Conservation (phyloP, 1,140 invertebrate species). For the Onthophagus taurus region DNA sequence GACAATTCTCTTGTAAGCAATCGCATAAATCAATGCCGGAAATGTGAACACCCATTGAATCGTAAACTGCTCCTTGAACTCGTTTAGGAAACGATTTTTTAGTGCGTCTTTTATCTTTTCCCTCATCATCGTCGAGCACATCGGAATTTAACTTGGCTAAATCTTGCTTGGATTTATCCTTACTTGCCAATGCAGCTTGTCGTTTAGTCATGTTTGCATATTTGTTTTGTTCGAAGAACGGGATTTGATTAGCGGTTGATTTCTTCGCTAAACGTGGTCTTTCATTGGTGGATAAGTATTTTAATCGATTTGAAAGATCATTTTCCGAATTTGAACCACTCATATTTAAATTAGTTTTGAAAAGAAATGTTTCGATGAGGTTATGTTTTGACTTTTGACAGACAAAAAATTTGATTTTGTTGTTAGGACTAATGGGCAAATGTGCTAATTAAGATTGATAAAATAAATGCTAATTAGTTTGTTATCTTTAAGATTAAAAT, state of each 20-base stretch:
- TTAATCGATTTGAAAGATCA: slow-evolving; percentile 1
- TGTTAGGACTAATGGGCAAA: too few relatives aligned
- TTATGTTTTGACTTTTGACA: too few relatives aligned
- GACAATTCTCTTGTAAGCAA: slow-evolving; percentile 58
- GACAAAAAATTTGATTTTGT: too few relatives aligned
- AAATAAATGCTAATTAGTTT: too few relatives aligned
- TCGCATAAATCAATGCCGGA: slow-evolving; percentile 66
- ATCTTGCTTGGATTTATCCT: slow-evolving; percentile 6
- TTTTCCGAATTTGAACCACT: not conserved
- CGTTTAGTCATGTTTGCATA: slow-evolving; percentile 5
- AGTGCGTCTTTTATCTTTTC: slow-evolving; percentile 30
- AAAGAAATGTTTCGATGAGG: too few relatives aligned
- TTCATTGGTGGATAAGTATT: not conserved
- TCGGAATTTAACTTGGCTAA: slow-evolving; percentile 15
- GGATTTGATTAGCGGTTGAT: slow-evolving; percentile 11
- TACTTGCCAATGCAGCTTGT: slow-evolving; percentile 10
- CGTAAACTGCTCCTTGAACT: slow-evolving; percentile 28
- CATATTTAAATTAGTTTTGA: not conserved
- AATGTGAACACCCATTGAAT: slow-evolving; percentile 31
- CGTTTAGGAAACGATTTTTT: slow-evolving; percentile 27
- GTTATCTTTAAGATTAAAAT: too few relatives aligned
- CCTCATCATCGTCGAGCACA: slow-evolving; percentile 33
- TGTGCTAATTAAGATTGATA: too few relatives aligned
- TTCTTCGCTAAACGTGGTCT: slow-evolving; percentile 11
- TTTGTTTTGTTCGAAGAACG: not conserved